phyloP scores from a whole-genome alignment of 2,113 vertebrate genomes.

The Cynopterus brachyotis region DNA sequence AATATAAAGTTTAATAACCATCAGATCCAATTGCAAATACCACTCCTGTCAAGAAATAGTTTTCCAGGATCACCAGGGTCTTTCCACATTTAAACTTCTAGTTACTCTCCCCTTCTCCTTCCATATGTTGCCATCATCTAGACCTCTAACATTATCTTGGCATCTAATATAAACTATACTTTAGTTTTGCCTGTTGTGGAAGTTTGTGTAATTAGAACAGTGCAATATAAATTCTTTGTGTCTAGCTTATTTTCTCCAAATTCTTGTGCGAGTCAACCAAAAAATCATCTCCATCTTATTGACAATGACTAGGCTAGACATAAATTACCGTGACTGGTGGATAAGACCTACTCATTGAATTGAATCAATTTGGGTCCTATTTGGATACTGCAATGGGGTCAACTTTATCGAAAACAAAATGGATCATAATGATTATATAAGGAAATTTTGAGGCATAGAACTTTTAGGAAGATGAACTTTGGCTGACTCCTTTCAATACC shows the following conservation, averaged over 20 bases:
- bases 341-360: background rate
- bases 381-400: background rate
- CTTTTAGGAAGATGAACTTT: background rate
- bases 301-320: background rate
- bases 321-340: background rate
- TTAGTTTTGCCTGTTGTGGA: background rate
- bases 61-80: background rate
- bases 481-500: background rate
- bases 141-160: too few relatives aligned
- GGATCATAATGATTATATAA: background rate
- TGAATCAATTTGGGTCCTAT: background rate
- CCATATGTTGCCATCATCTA: too few relatives aligned
- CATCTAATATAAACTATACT: too few relatives aligned
- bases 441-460: background rate
- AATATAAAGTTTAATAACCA: background rate
- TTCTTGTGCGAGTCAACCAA: background rate
- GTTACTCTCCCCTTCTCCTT: background rate
- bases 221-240: background rate
- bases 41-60: background rate
- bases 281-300: background rate
- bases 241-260: background rate
- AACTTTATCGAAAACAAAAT: background rate
- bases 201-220: background rate
- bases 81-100: background rate
- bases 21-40: background rate